Percentiles rank a stretch among this genome's conserved stretches.
Evolutionary conservation across 1,140 invertebrate species (phyloP).

Genomic region (Drosophila pallidifrons): DNA sequence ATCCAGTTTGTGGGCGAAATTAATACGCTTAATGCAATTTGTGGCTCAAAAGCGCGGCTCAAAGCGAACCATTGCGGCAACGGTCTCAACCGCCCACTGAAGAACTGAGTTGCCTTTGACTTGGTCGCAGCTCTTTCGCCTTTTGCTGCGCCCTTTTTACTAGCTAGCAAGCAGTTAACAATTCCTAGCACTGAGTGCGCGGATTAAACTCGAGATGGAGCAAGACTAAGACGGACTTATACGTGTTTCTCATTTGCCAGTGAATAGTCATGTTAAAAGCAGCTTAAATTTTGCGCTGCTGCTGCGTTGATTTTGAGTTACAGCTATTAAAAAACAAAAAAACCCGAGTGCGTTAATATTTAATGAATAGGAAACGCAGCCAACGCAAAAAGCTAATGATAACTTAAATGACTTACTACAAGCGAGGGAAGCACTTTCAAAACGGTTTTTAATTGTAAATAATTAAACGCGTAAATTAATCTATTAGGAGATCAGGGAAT

Average conservation of each 20-base stretch:
- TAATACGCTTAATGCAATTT: conserved; percentile 78
- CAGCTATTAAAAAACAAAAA: background rate
- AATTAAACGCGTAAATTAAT: background rate
- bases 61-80: conserved; percentile 33
- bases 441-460: background rate
- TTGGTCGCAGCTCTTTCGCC: conserved; percentile 1
- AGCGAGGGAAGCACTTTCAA: background rate
- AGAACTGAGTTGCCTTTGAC: conserved; percentile 16
- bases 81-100: background rate
- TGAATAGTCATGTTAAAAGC: conserved; percentile 27
- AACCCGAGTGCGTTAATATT: background rate
- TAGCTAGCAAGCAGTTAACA: conserved; percentile 9
- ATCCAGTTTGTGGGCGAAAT: conserved; percentile 55
- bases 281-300: conserved; percentile 23
- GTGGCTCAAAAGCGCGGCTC: conserved; percentile 52
- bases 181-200: conserved; percentile 25
- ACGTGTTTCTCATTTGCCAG: conserved; percentile 6
- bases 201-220: conserved; percentile 27
- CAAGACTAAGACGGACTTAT: conserved; percentile 13
- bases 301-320: background rate
- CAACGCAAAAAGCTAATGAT: background rate
- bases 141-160: background rate
- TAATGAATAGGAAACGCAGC: background rate
- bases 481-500: too few species aligned
- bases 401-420: background rate